Conservation (phyloP, 2,113 vertebrate species). For the Sinocyclocheilus grahami region DNA sequence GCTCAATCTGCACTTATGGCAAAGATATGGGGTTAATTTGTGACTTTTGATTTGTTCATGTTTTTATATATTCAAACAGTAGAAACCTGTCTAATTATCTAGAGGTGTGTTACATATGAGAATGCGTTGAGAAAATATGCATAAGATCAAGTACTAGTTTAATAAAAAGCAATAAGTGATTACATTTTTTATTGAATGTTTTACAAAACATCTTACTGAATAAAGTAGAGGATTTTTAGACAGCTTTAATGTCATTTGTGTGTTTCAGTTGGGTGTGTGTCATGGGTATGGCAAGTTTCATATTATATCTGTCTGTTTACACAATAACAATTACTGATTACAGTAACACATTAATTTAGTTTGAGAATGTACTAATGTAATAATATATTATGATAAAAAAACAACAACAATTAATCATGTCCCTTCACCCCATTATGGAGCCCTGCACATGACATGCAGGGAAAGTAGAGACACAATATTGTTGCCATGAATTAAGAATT, state of each 20-base stretch:
- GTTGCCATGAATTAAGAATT: not conserved
- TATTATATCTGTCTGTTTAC: too few species aligned
- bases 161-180: conserved; percentile 80
- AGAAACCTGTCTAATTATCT: conserved; percentile 69
- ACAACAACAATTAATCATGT: not conserved
- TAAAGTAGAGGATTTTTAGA: conserved; percentile 83
- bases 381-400: not conserved
- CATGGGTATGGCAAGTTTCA: conserved; percentile 10
- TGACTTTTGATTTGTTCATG: conserved; percentile 64
- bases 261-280: conserved; percentile 25
- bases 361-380: too few species aligned
- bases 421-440: not conserved
- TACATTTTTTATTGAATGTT: conserved; percentile 82
- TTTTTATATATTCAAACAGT: conserved; percentile 72
- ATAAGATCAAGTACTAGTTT: conserved; percentile 74
- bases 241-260: conserved; percentile 50
- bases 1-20: conserved; percentile 56
- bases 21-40: conserved; percentile 59
- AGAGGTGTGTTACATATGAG: conserved; percentile 68
- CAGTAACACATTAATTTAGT: too few species aligned
- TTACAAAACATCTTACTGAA: conserved; percentile 78
- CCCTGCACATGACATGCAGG: not conserved
- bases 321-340: not conserved
- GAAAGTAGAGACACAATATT: not conserved
- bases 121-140: conserved; percentile 75